phyloP scores from a whole-genome alignment of 2,888 invertebrate species.

The Drosophila kambysellisi region DNA sequence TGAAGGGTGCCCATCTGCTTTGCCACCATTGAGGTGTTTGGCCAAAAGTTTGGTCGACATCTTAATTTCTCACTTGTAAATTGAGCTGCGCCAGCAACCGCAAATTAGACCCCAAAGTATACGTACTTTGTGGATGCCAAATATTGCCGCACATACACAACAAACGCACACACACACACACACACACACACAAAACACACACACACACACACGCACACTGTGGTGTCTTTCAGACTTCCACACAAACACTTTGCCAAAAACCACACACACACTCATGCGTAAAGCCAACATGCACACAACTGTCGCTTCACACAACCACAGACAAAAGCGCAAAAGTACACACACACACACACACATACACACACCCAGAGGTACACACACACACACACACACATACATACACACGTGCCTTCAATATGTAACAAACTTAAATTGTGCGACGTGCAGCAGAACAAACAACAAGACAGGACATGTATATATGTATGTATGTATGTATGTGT shows the following conservation, averaged over 20 bases:
- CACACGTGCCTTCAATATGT: constrained; percentile 19
- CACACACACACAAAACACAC: constrained; percentile 8
- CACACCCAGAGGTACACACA: constrained; percentile 28
- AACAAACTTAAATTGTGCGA: constrained; percentile 38
- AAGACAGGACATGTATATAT: constrained; percentile 2
- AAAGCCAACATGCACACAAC: constrained; percentile 44
- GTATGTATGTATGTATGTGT: not conserved
- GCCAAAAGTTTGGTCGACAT: constrained; percentile 74
- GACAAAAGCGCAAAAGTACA: constrained; percentile 38
- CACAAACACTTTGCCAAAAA: constrained; percentile 40
- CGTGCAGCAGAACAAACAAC: constrained; percentile 10
- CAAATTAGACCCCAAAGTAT: constrained; percentile 80
- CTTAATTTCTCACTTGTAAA: constrained; percentile 80
- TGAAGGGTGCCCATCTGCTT: constrained; percentile 16
- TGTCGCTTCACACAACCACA: constrained; percentile 26
- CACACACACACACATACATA: constrained; percentile 32
- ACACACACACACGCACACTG: not conserved
- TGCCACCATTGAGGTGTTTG: constrained; percentile 56
- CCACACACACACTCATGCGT: constrained; percentile 53
- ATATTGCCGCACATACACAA: constrained; percentile 40
- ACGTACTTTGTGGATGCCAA: constrained; percentile 75
- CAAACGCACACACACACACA: constrained; percentile 1
- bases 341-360: not conserved
- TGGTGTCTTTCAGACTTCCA: not conserved
- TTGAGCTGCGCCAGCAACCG: constrained; percentile 76